A percentile compares a stretch with the other conserved stretches of the same genome.
phyloP scores from a whole-genome alignment of 2,797 vertebrate genomes.

The Podargus strigoides region DNA sequence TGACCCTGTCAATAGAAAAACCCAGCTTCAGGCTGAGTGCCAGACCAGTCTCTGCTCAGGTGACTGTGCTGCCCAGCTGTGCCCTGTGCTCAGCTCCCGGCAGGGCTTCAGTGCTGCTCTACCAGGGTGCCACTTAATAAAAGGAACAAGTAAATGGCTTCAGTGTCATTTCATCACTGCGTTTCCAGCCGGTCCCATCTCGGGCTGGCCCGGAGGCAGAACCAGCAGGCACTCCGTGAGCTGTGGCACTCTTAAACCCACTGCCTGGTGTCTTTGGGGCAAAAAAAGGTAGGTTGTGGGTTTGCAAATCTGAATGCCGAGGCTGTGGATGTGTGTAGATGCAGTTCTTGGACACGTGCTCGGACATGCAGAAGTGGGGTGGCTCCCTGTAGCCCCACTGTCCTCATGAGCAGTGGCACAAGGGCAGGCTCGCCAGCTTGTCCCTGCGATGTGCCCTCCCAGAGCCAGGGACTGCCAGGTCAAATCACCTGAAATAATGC shows the following conservation, averaged over 20 bases:
- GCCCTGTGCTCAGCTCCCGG: background rate
- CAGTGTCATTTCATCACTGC: accelerated
- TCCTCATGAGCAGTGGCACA: accelerated
- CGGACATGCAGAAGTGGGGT: accelerated
- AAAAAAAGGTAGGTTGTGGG: background rate
- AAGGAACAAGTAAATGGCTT: background rate
- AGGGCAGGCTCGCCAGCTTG: no score
- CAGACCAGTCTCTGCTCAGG: background rate
- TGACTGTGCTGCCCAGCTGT: background rate
- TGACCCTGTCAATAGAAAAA: background rate
- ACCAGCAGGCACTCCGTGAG: accelerated
- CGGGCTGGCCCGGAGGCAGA: accelerated
- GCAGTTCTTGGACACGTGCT: background rate
- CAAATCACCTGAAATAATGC: background rate
- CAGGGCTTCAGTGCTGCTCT: background rate
- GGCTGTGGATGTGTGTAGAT: accelerated
- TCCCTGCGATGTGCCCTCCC: accelerated
- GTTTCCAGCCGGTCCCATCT: accelerated
- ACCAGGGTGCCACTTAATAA: background rate
- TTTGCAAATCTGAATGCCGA: accelerated
- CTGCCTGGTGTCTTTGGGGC: background rate
- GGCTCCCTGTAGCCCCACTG: background rate
- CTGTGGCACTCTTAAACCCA: accelerated
- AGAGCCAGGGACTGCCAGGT: background rate
- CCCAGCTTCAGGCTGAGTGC: background rate